These are phyloP conservation scores for Ooceraea biroi DNA, from an alignment of 1,140 invertebrate species.

Conservation along the genomic window DNA sequence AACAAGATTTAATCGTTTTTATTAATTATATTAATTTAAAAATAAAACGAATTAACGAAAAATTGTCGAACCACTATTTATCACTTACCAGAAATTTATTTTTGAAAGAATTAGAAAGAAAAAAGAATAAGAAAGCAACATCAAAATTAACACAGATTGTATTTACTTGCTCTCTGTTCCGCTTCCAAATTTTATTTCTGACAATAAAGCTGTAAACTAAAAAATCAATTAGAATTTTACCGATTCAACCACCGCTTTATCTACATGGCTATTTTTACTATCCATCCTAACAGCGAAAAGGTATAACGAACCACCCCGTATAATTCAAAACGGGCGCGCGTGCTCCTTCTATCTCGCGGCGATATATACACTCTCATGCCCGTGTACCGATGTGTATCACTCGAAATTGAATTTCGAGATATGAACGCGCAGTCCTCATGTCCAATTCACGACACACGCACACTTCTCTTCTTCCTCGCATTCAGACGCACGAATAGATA, in stretches of 20 bases:
- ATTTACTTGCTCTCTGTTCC: neutral
- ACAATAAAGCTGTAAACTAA: slow-evolving; percentile 3
- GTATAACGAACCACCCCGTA: slow-evolving; percentile 15
- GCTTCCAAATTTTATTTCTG: neutral
- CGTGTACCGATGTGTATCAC: slow-evolving; percentile 61
- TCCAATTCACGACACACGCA: slow-evolving; percentile 53
- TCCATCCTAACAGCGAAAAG: neutral
- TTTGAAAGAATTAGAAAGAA: no score
- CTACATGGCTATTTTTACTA: slow-evolving; percentile 16
- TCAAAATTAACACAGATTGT: neutral
- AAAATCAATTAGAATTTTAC: slow-evolving; percentile 3
- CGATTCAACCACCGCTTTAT: neutral
- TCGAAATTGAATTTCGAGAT: slow-evolving; percentile 62
- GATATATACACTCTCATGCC: slow-evolving; percentile 42
- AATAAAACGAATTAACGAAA: no score
- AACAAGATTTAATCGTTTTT: no score
- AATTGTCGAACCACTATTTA: no score
- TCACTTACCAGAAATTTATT: no score
- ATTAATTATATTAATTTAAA: no score
- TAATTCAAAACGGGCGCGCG: slow-evolving; percentile 32
- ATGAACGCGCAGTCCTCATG: slow-evolving; percentile 57
- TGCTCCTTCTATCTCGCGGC: slow-evolving; percentile 6
- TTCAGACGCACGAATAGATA: neutral
- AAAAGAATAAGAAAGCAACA: no score
- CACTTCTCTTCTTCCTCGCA: neutral